Base-by-base conservation (phyloP, 1,140 invertebrate species). In the Chironomus striatipennis region DNA sequence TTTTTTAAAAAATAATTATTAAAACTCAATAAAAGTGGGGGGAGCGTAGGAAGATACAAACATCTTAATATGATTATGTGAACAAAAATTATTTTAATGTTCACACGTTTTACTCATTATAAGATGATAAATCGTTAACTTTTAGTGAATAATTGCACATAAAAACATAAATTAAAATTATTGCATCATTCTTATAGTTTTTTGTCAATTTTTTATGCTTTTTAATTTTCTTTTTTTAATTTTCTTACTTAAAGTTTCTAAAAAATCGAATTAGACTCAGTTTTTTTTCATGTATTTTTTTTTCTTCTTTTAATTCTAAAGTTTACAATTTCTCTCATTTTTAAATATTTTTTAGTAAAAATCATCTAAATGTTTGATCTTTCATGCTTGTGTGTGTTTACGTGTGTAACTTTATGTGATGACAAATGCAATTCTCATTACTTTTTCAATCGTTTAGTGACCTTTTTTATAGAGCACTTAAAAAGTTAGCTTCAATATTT, bases 151-250 rank as follows among this genome's bases (percentile, higher is more conserved):
- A 70, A 70, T 70, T 70, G 65, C 65, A 70, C 65, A 70, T 70
- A 70, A 70, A 70, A 70, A 70, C 65, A 70, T 70, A 70, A 70
- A 70, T 70, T 70, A 21, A 70, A 70, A 70, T 70, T 70, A 70
- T 70, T 70, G 65, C 65, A 70, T 70, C 65, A 70, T 20, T 70
- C 65, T 21, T 20, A 18, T 20, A 20, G n/a, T 8, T 67, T 18
- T 70, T 21, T 70, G n/a, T 20, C n/a, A 21, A 70, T 70, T 67
- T 67, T 67, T 18, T 70, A 18, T 70, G 10, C 65, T 18, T 21
- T 34, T 20, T 21, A 70, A 70, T 21, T 70, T 70, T 18, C n/a
- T n/a, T 70, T 70, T n/a, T n/a, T 12, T n/a, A 57, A n/a, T n/a
- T n/a, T n/a, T 7, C 4, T 20, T 5, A 70, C 10, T 70, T 70